Base-by-base conservation (phyloP, 1,140 invertebrate genomes). In the Sesamia nonagrioides region DNA sequence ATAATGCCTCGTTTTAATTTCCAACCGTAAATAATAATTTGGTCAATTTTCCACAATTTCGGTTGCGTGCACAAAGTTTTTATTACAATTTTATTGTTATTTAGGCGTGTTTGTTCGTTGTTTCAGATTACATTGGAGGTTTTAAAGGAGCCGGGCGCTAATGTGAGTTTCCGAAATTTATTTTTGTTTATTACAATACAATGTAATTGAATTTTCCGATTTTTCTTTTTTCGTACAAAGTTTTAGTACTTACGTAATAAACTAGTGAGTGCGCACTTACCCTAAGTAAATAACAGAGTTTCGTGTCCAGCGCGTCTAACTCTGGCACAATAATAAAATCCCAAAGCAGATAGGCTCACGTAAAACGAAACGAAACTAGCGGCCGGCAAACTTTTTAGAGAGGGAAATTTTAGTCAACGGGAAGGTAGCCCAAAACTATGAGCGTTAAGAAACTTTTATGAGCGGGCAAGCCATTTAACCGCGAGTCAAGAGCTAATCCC, bases 21-120 rank as follows among this genome's bases (percentile, higher is more conserved):
- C 81, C 74, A 91, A 81, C 88, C 91, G 89, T 94, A 94, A 94
- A 94, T 94, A 94, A 94, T 91, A 92, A 94, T 94, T 94, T 94
- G 89, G 91, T 93, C 90, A 92, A 94, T 92, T 92, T 92, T 90
- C 91, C 87, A 92, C 88, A 92, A 93, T 93, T 93, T 90, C 86
- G 91, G 92, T 94, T 91, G 91, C 93, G 92, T 94, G 92, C 81
- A 84, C 88, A 89, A 94, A 94, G 91, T 93, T 94, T 94, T 94
- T 93, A 94, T 95, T 95, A 90, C 83, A 92, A 93, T 94, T 94
- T 95, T 92, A 95, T 95, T 95, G 93, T 93, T 95, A 95, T 95
- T 95, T 95, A 94, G 92, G 88, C 91, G 90, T 95, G 93, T 95
- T 95, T 94, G 93, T 95, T 94, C 84, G 89, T 95, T 95, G 93